Conservation (phyloP, 1,140 invertebrate species). For the Nymphalis io region DNA sequence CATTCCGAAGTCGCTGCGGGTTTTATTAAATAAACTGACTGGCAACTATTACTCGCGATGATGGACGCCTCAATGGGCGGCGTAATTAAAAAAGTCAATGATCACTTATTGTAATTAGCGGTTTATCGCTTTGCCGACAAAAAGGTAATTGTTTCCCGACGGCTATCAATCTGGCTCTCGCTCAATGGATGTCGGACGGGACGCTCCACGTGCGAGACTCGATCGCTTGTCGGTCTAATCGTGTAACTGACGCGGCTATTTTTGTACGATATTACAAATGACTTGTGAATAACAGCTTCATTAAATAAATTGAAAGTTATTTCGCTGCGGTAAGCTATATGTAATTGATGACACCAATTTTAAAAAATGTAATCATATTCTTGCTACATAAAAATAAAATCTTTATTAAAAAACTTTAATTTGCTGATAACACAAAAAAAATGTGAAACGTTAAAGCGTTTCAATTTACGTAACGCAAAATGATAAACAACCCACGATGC, state of each 20-base stretch:
- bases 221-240: conserved; percentile 32
- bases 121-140: conserved; percentile 68
- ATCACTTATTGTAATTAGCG: conserved; percentile 79
- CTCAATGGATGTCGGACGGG: conserved; percentile 42
- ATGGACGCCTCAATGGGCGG: conserved; percentile 71
- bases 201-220: conserved; percentile 48
- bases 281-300: conserved; percentile 31
- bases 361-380: not conserved
- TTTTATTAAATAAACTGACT: conserved; percentile 76
- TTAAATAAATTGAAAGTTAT: conserved; percentile 25
- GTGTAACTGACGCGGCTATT: conserved; percentile 38
- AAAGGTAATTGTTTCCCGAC: conserved; percentile 75
- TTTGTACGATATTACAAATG: conserved; percentile 32
- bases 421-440: not conserved
- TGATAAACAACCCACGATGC: conserved; percentile 43
- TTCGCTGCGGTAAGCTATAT: not conserved
- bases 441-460: not conserved
- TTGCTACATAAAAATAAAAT: not conserved
- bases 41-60: conserved; percentile 68
- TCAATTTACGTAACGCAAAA: conserved; percentile 14
- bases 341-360: not conserved
- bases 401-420: not conserved
- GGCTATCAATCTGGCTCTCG: conserved; percentile 60
- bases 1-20: conserved; percentile 51
- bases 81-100: conserved; percentile 78